phyloP scores from a whole-genome alignment of 2,888 invertebrate genomes.

The Drosophila neotestacea region DNA sequence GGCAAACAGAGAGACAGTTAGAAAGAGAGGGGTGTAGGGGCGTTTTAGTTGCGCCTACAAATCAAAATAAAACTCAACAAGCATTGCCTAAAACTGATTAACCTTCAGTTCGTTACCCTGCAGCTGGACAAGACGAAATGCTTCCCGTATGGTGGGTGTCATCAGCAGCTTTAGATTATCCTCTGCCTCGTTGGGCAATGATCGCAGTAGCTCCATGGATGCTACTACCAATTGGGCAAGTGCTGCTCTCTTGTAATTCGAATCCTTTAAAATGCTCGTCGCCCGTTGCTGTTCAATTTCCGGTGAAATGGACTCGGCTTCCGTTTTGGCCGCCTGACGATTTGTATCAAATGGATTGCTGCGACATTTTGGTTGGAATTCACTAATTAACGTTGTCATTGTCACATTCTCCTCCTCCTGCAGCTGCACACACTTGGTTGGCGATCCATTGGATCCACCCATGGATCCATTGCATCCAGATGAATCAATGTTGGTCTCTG shows the following conservation, averaged over 20 bases:
- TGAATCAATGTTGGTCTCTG: background rate
- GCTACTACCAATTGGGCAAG: constrained; percentile 94
- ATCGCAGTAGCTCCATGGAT: constrained; percentile 91
- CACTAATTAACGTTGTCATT: constrained; percentile 85
- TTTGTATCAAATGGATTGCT: constrained; percentile 85
- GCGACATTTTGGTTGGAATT: constrained; percentile 84
- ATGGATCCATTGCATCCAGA: constrained; percentile 10
- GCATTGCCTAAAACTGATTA: constrained; percentile 85
- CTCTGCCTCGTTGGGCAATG: constrained; percentile 88
- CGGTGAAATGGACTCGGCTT: constrained; percentile 89
- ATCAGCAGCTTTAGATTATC: constrained; percentile 85
- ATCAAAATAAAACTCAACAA: constrained; percentile 85
- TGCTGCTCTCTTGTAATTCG: constrained; percentile 93
- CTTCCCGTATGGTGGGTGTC: constrained; percentile 85
- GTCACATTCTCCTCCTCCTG: constrained; percentile 84
- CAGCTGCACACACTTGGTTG: constrained; percentile 73
- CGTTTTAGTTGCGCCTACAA: constrained; percentile 73
- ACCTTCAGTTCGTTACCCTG: constrained; percentile 85
- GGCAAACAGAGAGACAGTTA: constrained; percentile 12
- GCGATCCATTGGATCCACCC: constrained; percentile 55
- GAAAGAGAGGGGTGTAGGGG: constrained; percentile 41
- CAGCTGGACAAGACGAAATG: constrained; percentile 85
- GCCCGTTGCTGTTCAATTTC: constrained; percentile 94
- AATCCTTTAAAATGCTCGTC: constrained; percentile 93
- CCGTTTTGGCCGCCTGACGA: constrained; percentile 83